Conservation (phyloP, 2,113 vertebrate species). For the Sylvilagus bachmani region DNA sequence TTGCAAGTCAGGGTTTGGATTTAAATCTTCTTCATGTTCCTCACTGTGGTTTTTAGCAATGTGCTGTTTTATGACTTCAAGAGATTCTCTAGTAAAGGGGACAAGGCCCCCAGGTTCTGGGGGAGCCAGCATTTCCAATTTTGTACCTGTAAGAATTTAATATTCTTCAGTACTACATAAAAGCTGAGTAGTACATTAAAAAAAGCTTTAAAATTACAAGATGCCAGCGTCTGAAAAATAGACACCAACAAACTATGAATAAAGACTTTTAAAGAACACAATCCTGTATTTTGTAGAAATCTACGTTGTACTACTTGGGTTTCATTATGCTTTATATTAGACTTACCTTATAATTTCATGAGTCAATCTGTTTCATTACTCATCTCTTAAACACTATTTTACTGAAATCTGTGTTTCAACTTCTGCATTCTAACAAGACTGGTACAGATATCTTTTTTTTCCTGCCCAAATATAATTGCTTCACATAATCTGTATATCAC, state of each 20-base stretch:
- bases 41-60: conserved; percentile 87
- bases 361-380: conserved; percentile 13
- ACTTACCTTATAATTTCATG: conserved; percentile 18
- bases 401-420: not conserved
- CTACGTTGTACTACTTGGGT: not conserved
- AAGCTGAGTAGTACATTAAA: not conserved
- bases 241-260: not conserved
- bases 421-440: not conserved
- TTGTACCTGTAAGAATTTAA: conserved; percentile 62
- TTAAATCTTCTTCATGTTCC: conserved; percentile 84
- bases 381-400: not conserved
- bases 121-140: conserved; percentile 65
- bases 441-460: not conserved
- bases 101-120: conserved; percentile 90
- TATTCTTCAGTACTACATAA: conserved; percentile 20
- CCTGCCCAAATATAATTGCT: not conserved
- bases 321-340: conserved; percentile 32
- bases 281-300: not conserved
- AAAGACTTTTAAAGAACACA: not conserved
- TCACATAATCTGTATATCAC: not conserved
- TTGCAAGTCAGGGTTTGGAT: conserved; percentile 90
- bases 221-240: not conserved
- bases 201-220: not conserved
- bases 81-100: conserved; percentile 90
- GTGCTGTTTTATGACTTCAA: conserved; percentile 88